Evolutionary conservation across 2,888 invertebrate species (phyloP).

Genomic region (Pherbina coryleti): DNA sequence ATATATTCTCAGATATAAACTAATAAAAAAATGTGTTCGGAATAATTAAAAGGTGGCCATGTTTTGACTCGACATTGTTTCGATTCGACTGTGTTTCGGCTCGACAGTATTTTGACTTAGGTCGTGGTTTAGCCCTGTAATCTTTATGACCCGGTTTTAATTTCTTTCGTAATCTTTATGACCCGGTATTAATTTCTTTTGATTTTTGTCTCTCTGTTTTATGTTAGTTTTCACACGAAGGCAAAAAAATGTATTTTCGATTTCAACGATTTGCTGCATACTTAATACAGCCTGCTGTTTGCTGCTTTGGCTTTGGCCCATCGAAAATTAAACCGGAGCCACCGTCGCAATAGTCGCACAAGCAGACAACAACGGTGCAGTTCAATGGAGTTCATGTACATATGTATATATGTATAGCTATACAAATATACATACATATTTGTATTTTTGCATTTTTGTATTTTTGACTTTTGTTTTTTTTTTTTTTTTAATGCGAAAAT

Average conservation of each 20-base stretch:
- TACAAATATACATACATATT: conserved; percentile 4
- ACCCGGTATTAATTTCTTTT: no score
- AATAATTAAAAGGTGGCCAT: no score
- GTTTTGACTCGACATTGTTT: no score
- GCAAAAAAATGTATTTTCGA: background rate
- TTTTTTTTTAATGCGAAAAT: background rate
- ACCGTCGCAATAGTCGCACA: background rate
- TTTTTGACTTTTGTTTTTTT: conserved; percentile 6
- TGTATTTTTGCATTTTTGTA: background rate
- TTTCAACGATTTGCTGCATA: background rate
- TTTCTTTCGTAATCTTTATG: no score
- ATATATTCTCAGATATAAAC: no score
- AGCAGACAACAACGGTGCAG: background rate
- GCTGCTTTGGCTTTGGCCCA: background rate
- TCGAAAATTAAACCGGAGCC: background rate
- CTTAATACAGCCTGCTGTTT: background rate
- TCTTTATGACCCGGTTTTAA: no score
- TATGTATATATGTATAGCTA: background rate
- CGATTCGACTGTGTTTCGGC: no score
- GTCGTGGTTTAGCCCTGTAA: no score
- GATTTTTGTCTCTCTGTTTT: no score
- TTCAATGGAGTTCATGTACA: conserved; percentile 36
- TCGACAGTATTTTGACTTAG: no score
- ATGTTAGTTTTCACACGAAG: no score
- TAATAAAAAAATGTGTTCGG: no score